Conservation (phyloP, 2,888 invertebrate species). For the Andrena chrysosceles region DNA sequence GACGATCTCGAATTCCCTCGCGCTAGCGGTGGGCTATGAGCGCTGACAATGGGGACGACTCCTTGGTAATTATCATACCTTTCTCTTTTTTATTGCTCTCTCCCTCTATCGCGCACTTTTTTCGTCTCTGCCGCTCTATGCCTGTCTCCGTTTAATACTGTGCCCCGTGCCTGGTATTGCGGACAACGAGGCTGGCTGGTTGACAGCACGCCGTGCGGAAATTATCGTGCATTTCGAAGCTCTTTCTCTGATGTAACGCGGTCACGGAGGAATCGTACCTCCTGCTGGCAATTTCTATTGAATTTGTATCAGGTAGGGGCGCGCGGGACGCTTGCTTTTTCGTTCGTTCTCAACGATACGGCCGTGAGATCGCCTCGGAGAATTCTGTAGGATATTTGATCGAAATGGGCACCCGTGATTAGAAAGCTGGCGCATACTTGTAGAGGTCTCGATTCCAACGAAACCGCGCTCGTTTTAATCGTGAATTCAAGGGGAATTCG, state of each 20-base stretch:
- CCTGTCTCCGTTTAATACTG: conserved; percentile 4
- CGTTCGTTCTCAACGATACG: neutral
- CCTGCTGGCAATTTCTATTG: conserved; percentile 21
- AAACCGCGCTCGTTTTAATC: too few species aligned
- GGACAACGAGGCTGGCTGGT: conserved; percentile 43
- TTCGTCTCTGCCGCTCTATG: conserved; percentile 15
- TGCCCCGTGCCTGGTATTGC: conserved; percentile 22
- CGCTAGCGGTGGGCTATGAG: conserved; percentile 82
- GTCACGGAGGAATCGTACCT: conserved; percentile 35
- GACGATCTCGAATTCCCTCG: conserved; percentile 75
- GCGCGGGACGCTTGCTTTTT: neutral
- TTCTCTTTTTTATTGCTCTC: conserved; percentile 66
- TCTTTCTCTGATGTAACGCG: conserved; percentile 53
- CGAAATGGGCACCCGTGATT: too few species aligned
- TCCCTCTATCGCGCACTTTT: conserved; percentile 26
- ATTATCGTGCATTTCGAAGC: conserved; percentile 64
- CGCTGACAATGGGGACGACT: conserved; percentile 85
- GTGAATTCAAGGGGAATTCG: neutral
- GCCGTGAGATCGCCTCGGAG: too few species aligned
- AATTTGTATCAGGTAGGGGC: neutral
- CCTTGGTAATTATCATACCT: conserved; percentile 83
- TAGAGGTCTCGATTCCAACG: too few species aligned
- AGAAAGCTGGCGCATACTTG: too few species aligned
- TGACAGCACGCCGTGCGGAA: conserved; percentile 54
- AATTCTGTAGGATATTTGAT: too few species aligned